Evolutionary conservation across 1,140 invertebrate genomes (phyloP).

Genomic region (Muscidifurax raptorellus): DNA sequence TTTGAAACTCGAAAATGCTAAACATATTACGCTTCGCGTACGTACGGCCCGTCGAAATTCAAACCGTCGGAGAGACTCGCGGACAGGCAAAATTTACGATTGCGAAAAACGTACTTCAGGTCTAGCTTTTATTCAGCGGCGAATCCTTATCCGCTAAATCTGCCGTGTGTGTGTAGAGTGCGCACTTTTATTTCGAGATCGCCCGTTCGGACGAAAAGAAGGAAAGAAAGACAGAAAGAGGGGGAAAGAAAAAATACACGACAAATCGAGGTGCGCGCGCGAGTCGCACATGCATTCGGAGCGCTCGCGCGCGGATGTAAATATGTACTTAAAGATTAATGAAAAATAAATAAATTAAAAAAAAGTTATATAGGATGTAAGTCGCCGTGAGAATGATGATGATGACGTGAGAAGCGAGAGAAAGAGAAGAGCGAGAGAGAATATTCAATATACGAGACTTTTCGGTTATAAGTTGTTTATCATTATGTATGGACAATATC

Average conservation of each 20-base stretch:
- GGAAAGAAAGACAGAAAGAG: not conserved
- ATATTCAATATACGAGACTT: slow-evolving; percentile 8
- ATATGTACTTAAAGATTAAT: slow-evolving; percentile 52
- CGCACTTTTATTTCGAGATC: slow-evolving; percentile 29
- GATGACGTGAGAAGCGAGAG: slow-evolving; percentile 10
- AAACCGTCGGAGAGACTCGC: not conserved
- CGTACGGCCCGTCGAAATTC: not conserved
- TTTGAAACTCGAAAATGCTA: not conserved
- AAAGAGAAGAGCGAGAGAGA: not conserved
- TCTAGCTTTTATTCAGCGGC: slow-evolving; percentile 7
- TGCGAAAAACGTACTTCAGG: slow-evolving; percentile 14
- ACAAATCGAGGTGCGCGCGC: not conserved
- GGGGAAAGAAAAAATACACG: not conserved
- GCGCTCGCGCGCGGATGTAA: slow-evolving; percentile 25
- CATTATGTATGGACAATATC: slow-evolving; percentile 36
- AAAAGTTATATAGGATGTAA: slow-evolving; percentile 41
- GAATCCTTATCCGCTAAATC: slow-evolving; percentile 21
- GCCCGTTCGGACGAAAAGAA: slow-evolving; percentile 34
- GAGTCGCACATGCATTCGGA: not conserved
- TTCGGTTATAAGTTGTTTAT: not conserved
- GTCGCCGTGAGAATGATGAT: not conserved
- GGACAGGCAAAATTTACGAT: not conserved
- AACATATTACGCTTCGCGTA: too few relatives aligned
- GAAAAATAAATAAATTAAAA: not conserved
- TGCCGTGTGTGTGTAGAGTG: not conserved